Evolutionary conservation across 2,888 invertebrate species (phyloP).

Genomic region (Sylvicola cinctus): DNA sequence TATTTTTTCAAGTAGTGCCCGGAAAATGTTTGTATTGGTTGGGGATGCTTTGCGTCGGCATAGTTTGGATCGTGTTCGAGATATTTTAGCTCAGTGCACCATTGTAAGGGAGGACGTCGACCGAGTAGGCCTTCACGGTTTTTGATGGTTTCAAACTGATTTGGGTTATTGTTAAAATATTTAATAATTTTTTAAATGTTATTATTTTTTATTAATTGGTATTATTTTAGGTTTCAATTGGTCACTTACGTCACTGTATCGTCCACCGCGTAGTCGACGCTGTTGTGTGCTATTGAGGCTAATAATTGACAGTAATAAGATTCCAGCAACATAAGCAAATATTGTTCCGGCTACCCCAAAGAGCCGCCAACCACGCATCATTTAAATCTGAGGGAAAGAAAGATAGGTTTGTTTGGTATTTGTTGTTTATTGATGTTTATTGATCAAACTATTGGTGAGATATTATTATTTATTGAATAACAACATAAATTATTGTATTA

Average conservation of each 20-base stretch:
- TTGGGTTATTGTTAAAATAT: too few species aligned
- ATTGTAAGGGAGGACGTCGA: conserved; percentile 20
- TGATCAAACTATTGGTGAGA: too few species aligned
- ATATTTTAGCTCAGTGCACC: conserved; percentile 23
- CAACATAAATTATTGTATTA: too few species aligned
- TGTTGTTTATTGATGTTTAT: too few species aligned
- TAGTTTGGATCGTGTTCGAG: conserved; percentile 9
- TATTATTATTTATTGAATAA: too few species aligned
- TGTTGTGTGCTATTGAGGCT: conserved; percentile 23
- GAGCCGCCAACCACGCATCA: conserved; percentile 26
- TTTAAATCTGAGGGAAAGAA: too few species aligned
- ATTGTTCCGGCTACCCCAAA: conserved; percentile 24
- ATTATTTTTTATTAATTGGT: too few species aligned
- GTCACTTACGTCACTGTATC: conserved; percentile 22
- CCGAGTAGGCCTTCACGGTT: conserved; percentile 18
- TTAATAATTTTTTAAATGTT: too few species aligned
- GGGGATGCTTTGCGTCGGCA: conserved; percentile 1
- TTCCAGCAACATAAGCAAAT: conserved; percentile 24
- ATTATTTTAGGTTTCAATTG: too few species aligned
- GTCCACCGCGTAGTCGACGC: conserved; percentile 17
- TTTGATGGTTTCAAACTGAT: conserved; percentile 8
- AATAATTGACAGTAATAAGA: conserved; percentile 23
- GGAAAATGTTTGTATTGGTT: conserved; percentile 4
- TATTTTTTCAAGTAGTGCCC: conserved; percentile 5
- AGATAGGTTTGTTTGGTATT: too few species aligned